A percentile compares a stretch with the other conserved stretches of the same genome.
phyloP scores from a whole-genome alignment of 2,888 invertebrate genomes.

The Siphlonurus alternatus region DNA sequence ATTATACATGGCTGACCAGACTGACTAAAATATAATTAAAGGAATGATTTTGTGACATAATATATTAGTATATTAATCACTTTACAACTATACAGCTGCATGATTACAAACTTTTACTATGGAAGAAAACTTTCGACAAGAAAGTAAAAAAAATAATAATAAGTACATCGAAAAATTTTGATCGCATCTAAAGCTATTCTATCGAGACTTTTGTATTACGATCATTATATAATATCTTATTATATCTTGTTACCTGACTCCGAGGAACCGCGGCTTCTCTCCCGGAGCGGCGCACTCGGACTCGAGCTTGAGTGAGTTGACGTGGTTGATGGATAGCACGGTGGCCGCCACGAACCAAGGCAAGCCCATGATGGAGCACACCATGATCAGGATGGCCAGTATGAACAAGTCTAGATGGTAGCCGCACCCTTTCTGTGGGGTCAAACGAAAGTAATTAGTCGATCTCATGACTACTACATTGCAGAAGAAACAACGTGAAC shows the following conservation, averaged over 20 bases:
- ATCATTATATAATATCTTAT: too few species aligned
- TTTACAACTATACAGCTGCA: too few species aligned
- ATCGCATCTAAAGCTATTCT: too few species aligned
- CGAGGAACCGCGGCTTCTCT: constrained; percentile 89
- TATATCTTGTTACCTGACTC: constrained; percentile 67
- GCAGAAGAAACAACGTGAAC: too few species aligned
- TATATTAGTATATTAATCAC: too few species aligned
- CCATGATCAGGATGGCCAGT: constrained; percentile 67
- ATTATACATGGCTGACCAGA: too few species aligned
- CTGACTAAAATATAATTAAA: too few species aligned
- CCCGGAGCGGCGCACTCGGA: constrained; percentile 95
- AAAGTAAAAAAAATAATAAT: constrained; percentile 3
- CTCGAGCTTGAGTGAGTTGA: constrained; percentile 86
- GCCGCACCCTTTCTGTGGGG: constrained; percentile 71
- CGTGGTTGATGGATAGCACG: constrained; percentile 92
- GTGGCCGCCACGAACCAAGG: constrained; percentile 98
- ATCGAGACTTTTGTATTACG: too few species aligned
- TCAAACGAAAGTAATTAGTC: constrained; percentile 7
- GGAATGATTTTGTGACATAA: too few species aligned
- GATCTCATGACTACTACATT: too few species aligned
- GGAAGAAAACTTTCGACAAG: background rate
- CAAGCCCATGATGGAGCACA: constrained; percentile 83
- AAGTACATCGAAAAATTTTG: too few species aligned
- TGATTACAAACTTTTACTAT: background rate
- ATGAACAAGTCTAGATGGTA: constrained; percentile 91